phyloP scores from a whole-genome alignment of 2,888 invertebrate genomes.

The Terebella lapidaria region DNA sequence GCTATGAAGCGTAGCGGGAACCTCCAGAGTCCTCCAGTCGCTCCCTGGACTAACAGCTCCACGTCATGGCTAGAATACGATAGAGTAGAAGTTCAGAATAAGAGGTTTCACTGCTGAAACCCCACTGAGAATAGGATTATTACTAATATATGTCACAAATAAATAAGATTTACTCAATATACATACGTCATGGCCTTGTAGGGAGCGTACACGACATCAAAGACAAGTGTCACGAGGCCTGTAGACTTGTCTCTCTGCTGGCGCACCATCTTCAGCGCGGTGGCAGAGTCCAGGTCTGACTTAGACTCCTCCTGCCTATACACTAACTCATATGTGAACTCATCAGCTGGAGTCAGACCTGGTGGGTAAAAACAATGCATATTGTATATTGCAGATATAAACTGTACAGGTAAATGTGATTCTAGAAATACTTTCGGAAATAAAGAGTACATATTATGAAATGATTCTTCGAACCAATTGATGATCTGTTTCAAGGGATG shows the following conservation, averaged over 20 bases:
- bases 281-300: conserved; percentile 33
- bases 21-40: conserved; percentile 48
- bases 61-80: conserved; percentile 33
- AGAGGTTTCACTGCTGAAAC: background rate
- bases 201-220: conserved; percentile 46
- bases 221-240: conserved; percentile 47
- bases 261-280: conserved; percentile 39
- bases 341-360: conserved; percentile 42
- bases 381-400: too few species aligned
- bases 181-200: conserved; percentile 48
- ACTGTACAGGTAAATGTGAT: too few species aligned
- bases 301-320: conserved; percentile 23
- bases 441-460: too few species aligned
- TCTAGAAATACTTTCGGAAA: too few species aligned
- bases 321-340: conserved; percentile 36
- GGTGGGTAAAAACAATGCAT: conserved; percentile 15
- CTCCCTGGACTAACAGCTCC: conserved; percentile 36
- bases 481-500: too few species aligned
- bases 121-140: too few species aligned
- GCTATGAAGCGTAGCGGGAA: conserved; percentile 49
- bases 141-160: too few species aligned
- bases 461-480: too few species aligned
- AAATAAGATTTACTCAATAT: too few species aligned
- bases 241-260: conserved; percentile 39
- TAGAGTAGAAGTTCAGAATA: background rate